These are phyloP conservation scores for Eulemur macaco DNA, from an alignment of 2,113 vertebrate genomes.

Conservation along the genomic window DNA sequence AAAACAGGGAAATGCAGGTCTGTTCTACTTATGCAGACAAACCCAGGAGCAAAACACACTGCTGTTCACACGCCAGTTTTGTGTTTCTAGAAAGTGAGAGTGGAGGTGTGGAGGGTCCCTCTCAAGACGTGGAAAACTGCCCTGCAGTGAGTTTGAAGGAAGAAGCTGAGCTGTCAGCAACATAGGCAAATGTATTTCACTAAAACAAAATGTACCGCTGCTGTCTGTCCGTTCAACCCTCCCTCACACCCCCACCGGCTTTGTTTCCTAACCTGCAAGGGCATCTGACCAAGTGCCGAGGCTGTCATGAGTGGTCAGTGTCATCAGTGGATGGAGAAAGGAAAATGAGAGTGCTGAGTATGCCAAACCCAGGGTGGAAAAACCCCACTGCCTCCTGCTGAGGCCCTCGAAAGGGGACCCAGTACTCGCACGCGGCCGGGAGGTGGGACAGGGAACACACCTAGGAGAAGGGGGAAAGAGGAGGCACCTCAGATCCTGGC, in stretches of 20 bases:
- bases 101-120: background rate
- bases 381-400: background rate
- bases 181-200: slow-evolving; percentile 42
- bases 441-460: background rate
- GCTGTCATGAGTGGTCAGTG: slow-evolving; percentile 72
- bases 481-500: background rate
- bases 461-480: background rate
- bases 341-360: slow-evolving; percentile 52
- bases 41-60: background rate
- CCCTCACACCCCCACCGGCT: background rate
- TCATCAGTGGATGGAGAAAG: slow-evolving; percentile 70
- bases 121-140: background rate
- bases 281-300: background rate
- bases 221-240: slow-evolving; percentile 64
- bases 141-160: slow-evolving; percentile 62
- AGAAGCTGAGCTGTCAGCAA: background rate
- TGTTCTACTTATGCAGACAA: slow-evolving; percentile 65
- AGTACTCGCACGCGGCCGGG: background rate
- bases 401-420: background rate
- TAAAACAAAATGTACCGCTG: slow-evolving; percentile 62
- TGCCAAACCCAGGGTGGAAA: slow-evolving; percentile 48
- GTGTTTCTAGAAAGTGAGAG: slow-evolving; percentile 53
- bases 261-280: slow-evolving; percentile 11
- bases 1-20: slow-evolving; percentile 50
- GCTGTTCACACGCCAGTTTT: background rate